Evolutionary conservation across 2,113 vertebrate species (phyloP), one percentile per base, ranked within the genome.

Genomic region (Cryptotis parvus): DNA sequence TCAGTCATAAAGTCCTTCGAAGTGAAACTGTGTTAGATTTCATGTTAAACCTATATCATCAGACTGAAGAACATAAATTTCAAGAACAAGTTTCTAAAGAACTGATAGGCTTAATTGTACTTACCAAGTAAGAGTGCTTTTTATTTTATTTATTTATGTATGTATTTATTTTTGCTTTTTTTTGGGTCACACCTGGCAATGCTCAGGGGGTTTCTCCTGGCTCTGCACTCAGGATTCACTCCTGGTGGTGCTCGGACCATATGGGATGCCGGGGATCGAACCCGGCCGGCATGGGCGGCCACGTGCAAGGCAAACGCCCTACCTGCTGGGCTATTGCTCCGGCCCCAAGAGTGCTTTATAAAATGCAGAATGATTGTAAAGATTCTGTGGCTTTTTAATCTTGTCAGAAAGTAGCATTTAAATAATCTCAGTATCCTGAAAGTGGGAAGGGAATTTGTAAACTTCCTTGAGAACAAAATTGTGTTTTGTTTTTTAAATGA

Each of bases 1-100:
- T 99, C 78, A 99, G 99, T 97, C 98, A 99, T 96, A 99, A 98
- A 94, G 98, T 99, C 69, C 98, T 99, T 26, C 98, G 99, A 31
- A 99, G 98, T 69, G 99, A 99, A 95, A 99, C 99, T 0, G 99
- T 99, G 12, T 96, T 99, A 9, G 98, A 99, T 87, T 98, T 98
- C 5, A 99, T 99, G 99, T 43, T 49, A 68, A 97, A 72, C 81
- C 39, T 99, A 5, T 98, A 97, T 87, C 95, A 98, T n/a, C 98
- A 98, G 72, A 96, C 95, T 43, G 98, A 98, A 89, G 97, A 97
- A 27, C 97, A 98, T 5, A 97, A 95, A 68, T 99, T 99, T 58
- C 94, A 95, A 78, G 99, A 99, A 3, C 22, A 95, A 72, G 99
- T 99, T 69, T 93, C 98, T 0, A 99, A 99, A 84, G 99, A 99